Evolutionary conservation across 2,113 vertebrate species (phyloP), one percentile per base, ranked within the genome.

Genomic region (Rhabdomys dilectus): DNA sequence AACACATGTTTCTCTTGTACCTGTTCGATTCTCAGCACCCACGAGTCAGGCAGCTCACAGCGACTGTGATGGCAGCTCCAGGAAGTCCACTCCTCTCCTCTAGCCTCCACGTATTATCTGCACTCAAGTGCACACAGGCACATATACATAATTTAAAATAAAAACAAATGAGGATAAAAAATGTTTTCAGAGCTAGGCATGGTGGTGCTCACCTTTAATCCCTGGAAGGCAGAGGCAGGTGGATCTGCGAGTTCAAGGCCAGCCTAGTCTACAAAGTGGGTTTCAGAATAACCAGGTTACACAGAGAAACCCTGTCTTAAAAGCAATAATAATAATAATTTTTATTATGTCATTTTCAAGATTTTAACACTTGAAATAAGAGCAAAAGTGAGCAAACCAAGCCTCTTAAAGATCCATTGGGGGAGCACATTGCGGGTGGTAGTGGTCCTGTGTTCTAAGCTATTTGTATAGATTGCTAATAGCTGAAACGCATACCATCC

Each of bases 341-440:
- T 95, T 91, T 92, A 68, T 68, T 95, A 19, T 70, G 2, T 80
- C 72, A 13, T 29, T 90, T 95, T 94, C 56, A 26, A 88, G 75
- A 72, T 53, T 96, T 66, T 17, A 66, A 36, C 26, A 21, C 42
- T 66, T 86, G 42, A 34, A n/a, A 53, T 21, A 39, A 22, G 39
- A 62, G 7, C 26, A 92, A 42, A 36, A 94, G 9, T 89, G 31
- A 9, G 66, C 92, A 88, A 93, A 84, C 78, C 21, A 91, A 60
- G 90, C 73, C 56, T 96, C 70, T 62, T 92, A 86, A 22, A 58
- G 88, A 62, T 42, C 86, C 70, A 5, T 45, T 26, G n/a, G 62
- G 62, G 13, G 15, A 56, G 15, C 53, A 56, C 73, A 8, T 19
- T 16, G n/a, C 39, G 11, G 51, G 51, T 51, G 51, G 51, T 51